These are phyloP conservation scores for Dermolepida albohirtum DNA, from an alignment of 2,888 invertebrate species.

Conservation along the genomic window DNA sequence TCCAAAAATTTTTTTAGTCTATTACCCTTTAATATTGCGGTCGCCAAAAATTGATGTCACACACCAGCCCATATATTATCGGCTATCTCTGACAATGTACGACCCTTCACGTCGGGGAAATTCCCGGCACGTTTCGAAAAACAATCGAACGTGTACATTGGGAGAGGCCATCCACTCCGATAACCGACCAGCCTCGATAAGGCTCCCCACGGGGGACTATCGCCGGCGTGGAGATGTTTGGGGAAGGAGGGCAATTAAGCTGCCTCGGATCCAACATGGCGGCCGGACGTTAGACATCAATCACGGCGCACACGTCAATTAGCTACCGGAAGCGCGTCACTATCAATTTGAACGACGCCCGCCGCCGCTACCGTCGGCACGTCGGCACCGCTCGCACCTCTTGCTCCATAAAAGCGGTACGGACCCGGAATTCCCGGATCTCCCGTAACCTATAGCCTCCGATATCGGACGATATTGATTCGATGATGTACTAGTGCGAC, in stretches of 20 bases:
- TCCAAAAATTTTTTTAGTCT: too few relatives aligned
- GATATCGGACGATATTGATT: conserved; percentile 33
- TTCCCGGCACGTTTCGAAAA: conserved; percentile 3
- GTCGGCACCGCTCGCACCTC: conserved; percentile 14
- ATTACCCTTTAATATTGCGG: too few relatives aligned
- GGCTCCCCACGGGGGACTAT: not conserved
- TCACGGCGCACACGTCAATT: conserved; percentile 66
- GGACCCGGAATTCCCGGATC: conserved; percentile 25
- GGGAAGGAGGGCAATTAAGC: conserved; percentile 60
- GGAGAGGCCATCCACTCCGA: not conserved
- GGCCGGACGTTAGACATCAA: conserved; percentile 65
- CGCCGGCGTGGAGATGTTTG: not conserved
- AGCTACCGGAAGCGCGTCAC: conserved; percentile 66
- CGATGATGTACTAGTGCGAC: too few relatives aligned
- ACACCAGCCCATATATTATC: too few relatives aligned
- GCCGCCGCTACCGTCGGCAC: conserved; percentile 17
- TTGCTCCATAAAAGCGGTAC: not conserved
- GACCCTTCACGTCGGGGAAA: too few relatives aligned
- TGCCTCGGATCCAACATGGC: conserved; percentile 63
- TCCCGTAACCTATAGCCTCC: conserved; percentile 31
- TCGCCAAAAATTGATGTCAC: too few relatives aligned
- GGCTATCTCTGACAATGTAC: too few relatives aligned
- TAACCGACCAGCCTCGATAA: not conserved
- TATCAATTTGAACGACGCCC: conserved; percentile 65
- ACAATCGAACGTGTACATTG: conserved; percentile 25